Percentiles rank a stretch among this genome's conserved stretches.
These are phyloP conservation scores for Acridotheres tristis DNA, from an alignment of 2,797 vertebrate species.

Conservation along the genomic window DNA sequence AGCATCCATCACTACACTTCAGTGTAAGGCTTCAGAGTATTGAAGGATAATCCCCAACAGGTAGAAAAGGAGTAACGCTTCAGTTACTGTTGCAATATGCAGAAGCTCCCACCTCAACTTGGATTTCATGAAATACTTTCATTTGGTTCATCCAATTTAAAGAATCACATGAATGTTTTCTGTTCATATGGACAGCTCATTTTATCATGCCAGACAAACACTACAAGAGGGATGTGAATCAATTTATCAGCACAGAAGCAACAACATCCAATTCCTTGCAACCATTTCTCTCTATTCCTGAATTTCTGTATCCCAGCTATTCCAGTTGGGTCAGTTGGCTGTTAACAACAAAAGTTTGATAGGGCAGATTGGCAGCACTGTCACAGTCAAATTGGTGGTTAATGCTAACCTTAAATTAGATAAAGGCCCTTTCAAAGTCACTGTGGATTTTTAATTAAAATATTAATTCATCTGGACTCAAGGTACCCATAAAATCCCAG, in stretches of 20 bases:
- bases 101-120: neutral
- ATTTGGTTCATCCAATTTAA: neutral
- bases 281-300: neutral
- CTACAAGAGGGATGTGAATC: rapidly evolving
- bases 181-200: neutral
- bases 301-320: neutral
- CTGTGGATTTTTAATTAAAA: neutral
- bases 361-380: neutral
- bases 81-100: neutral
- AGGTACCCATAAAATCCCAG: neutral
- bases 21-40: neutral
- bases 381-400: neutral
- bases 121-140: neutral
- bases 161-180: neutral
- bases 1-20: neutral
- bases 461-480: neutral
- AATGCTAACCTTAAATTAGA: neutral
- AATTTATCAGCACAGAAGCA: neutral
- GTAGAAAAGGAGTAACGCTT: rapidly evolving
- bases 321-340: neutral
- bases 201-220: neutral
- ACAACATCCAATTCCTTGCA: neutral
- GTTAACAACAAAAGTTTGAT: neutral
- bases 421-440: neutral
- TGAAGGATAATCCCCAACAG: neutral